Base-by-base conservation (phyloP, 2,797 vertebrate genomes). In the Molossus molossus region DNA sequence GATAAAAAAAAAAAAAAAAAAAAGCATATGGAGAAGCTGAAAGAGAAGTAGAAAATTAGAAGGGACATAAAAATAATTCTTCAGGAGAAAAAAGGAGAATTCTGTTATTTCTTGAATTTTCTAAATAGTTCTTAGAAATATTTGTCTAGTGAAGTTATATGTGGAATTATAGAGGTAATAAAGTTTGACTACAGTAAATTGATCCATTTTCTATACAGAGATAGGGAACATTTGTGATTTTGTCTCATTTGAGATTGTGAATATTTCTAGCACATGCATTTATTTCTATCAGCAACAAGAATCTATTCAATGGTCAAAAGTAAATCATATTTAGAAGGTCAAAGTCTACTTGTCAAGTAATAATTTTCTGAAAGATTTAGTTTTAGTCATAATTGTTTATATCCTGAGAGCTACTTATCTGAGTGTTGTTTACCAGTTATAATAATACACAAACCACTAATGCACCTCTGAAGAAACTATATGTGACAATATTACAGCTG, bases 211-310 rank as follows among this genome's bases (percentile, higher is more conserved):
- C 23, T 75, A 13, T 76, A 18, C 11, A 92, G 72, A 88, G 27
- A 64, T n/a, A 70, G 67, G 76, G 7, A 72, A 23, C 0, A 37
- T 80, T 21, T 53, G 18, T 73, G 9, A 64, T 48, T 18, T 73
- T 57, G 29, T 6, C 53, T 45, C 40, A 45, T 45, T 45, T 50
- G 25, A 76, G 37, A 64, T 23, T 58, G 29, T 25, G 29, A 91
- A 77, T 90, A 93, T 67, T 92, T 90, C 67, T 5, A 53, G 2
- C 6, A 90, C 17, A 69, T 73, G 64, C 69, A 73, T 70, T 76
- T 93, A 84, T 77, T 94, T 82, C 37, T 70, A 29, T 67, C 33
- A 82, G 53, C 18, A 80, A 50, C 45, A 84, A 94, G 29, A 94
- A 87, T 15, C 25, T 91, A 67, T 53, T 87, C 57, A 67, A 12